A percentile compares a stretch with the other conserved stretches of the same genome.
Conservation (phyloP, 2,113 vertebrate genomes). For the Triplophysa rosa region DNA sequence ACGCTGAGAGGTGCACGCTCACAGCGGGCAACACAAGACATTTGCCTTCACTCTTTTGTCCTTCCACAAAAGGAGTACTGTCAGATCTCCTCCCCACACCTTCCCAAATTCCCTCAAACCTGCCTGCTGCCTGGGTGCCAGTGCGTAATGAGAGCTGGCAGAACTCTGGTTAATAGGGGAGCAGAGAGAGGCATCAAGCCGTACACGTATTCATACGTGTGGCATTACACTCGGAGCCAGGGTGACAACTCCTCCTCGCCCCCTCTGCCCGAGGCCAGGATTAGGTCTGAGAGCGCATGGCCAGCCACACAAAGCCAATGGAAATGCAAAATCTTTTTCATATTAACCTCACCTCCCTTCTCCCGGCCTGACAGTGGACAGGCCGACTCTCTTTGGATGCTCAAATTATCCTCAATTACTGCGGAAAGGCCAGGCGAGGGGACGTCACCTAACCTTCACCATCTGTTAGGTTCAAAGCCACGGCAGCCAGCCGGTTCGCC, state of each 20-base stretch:
- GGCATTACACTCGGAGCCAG: conserved; percentile 72
- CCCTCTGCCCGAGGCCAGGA: conserved; percentile 91
- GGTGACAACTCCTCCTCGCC: conserved; percentile 80
- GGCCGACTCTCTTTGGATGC: conserved; percentile 86
- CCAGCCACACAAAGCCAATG: conserved; percentile 78
- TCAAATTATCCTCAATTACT: conserved; percentile 99
- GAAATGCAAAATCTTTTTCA: conserved; percentile 94
- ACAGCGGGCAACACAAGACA: conserved; percentile 55
- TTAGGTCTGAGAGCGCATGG: conserved; percentile 77
- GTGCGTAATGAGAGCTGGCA: conserved; percentile 79
- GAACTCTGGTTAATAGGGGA: conserved; percentile 77
- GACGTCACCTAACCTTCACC: conserved; percentile 97
- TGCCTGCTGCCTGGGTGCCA: conserved; percentile 68
- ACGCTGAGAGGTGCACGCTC: conserved; percentile 57
- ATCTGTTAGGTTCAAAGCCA: conserved; percentile 93
- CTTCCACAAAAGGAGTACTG: conserved; percentile 63
- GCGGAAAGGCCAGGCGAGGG: conserved; percentile 90
- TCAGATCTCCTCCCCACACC: conserved; percentile 64
- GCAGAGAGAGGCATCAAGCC: conserved; percentile 63
- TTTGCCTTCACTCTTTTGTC: conserved; percentile 71
- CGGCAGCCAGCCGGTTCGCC: conserved; percentile 77
- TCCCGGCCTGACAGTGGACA: conserved; percentile 87
- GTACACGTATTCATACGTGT: conserved; percentile 77
- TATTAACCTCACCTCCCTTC: conserved; percentile 89
- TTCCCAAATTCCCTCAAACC: conserved; percentile 68